Evolutionary conservation across 2,113 vertebrate genomes (phyloP).

Genomic region (Rousettus leschenaultii): DNA sequence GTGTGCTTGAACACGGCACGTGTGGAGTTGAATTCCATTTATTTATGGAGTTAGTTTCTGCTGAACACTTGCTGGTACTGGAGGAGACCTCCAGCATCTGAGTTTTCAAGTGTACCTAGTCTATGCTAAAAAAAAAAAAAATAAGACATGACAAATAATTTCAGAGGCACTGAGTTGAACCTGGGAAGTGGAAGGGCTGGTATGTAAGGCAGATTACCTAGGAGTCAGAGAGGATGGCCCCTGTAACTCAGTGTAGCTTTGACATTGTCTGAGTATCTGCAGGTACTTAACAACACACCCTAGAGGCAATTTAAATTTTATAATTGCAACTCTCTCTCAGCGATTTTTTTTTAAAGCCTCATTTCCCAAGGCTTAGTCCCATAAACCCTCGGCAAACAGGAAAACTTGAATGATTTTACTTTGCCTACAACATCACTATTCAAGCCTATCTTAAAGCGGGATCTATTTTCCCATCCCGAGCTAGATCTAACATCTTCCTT

Average conservation of each 20-base stretch:
- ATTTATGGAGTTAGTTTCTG: constrained; percentile 55
- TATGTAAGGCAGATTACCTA: neutral
- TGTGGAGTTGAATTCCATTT: constrained; percentile 70
- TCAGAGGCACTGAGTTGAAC: neutral
- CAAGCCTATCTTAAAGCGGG: neutral
- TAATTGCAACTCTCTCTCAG: neutral
- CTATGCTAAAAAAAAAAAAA: neutral
- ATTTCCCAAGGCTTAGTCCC: neutral
- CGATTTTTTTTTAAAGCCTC: neutral
- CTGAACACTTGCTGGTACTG: constrained; percentile 45
- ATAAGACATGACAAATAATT: neutral
- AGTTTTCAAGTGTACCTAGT: neutral
- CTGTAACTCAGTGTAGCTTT: neutral
- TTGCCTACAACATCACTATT: too few species aligned
- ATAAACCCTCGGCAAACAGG: neutral
- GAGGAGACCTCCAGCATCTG: constrained; percentile 12
- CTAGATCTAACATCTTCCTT: neutral
- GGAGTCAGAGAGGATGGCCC: neutral
- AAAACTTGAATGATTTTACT: neutral
- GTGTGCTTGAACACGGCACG: constrained; percentile 72
- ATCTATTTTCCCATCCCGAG: accelerated
- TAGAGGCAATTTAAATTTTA: neutral
- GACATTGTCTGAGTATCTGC: neutral
- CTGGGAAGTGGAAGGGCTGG: neutral
- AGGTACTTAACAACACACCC: neutral